A percentile compares a stretch with the other conserved stretches of the same genome.
Evolutionary conservation across 2,797 vertebrate species (phyloP).

Genomic region (Propithecus deckenii): DNA sequence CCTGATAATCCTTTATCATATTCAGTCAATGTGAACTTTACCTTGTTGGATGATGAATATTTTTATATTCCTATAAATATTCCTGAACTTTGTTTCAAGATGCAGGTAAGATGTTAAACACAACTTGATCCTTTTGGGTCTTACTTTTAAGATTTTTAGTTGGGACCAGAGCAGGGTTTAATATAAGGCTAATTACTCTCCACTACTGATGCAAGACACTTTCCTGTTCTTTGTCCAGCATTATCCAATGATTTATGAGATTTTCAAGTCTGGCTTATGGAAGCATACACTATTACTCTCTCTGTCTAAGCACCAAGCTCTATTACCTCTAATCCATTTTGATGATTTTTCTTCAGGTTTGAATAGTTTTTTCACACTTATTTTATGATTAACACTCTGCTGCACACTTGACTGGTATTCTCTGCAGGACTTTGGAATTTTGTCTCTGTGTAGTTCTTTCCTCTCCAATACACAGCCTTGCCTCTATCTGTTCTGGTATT

Average conservation of each 20-base stretch:
- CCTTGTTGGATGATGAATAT: not conserved
- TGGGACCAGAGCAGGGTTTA: not conserved
- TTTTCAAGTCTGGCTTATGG: not conserved
- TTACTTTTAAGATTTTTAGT: not conserved
- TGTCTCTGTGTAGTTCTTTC: not conserved
- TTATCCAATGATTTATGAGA: not conserved
- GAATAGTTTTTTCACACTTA: not conserved
- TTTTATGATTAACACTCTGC: not conserved
- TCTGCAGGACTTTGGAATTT: not conserved
- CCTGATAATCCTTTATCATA: not conserved
- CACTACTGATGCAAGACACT: not conserved
- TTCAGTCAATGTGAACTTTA: not conserved
- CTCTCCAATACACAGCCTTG: not conserved
- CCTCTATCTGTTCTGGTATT: not conserved
- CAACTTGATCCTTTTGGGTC: not conserved
- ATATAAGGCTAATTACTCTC: not conserved
- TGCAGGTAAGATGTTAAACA: not conserved
- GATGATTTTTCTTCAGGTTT: not conserved
- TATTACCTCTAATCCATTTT: not conserved
- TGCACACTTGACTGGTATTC: not conserved
- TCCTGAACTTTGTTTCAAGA: not conserved
- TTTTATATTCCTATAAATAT: too few relatives aligned
- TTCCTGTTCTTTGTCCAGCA: not conserved
- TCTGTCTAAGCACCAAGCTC: not conserved
- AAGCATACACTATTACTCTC: not conserved